These are phyloP conservation scores for Micrastur ruficollis DNA, from an alignment of 2,797 vertebrate species.

Conservation along the genomic window DNA sequence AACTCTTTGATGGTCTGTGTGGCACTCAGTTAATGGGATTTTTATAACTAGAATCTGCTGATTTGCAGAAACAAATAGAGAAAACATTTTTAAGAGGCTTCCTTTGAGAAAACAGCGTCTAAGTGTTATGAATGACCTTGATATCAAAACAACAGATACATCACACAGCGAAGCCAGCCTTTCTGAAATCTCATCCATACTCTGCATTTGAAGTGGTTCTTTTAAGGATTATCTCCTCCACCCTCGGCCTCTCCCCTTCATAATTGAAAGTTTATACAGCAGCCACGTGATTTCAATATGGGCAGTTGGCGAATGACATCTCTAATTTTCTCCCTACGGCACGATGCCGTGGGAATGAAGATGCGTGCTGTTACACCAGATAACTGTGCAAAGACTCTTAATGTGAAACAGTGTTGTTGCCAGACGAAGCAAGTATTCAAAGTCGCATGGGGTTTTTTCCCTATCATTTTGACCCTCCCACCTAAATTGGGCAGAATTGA, in stretches of 20 bases:
- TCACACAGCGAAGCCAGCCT: constrained; percentile 9
- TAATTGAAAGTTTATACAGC: constrained; percentile 47
- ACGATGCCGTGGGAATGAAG: not conserved
- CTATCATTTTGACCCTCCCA: not conserved
- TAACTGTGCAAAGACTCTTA: not conserved
- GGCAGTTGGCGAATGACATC: not conserved
- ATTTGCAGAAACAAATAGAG: constrained; percentile 16
- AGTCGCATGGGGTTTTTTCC: not conserved
- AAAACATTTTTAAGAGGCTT: constrained; percentile 16
- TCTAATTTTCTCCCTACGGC: not conserved
- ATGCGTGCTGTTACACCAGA: not conserved
- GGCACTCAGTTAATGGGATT: not conserved
- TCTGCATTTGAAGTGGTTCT: constrained; percentile 25
- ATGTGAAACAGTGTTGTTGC: not conserved
- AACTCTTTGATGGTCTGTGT: constrained; percentile 1
- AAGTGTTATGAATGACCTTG: constrained; percentile 17
- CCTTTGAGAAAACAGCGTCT: not conserved
- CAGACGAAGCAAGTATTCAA: not conserved
- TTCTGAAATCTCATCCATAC: constrained; percentile 6
- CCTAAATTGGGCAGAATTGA: not conserved
- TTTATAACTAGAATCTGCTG: not conserved
- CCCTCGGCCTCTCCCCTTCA: not conserved
- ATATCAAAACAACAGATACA: not conserved
- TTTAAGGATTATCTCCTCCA: constrained; percentile 25
- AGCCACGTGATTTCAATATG: not conserved